Evolutionary conservation across 2,113 vertebrate species (phyloP), one percentile per base, ranked within the genome.

Genomic region (Eolophus roseicapilla): DNA sequence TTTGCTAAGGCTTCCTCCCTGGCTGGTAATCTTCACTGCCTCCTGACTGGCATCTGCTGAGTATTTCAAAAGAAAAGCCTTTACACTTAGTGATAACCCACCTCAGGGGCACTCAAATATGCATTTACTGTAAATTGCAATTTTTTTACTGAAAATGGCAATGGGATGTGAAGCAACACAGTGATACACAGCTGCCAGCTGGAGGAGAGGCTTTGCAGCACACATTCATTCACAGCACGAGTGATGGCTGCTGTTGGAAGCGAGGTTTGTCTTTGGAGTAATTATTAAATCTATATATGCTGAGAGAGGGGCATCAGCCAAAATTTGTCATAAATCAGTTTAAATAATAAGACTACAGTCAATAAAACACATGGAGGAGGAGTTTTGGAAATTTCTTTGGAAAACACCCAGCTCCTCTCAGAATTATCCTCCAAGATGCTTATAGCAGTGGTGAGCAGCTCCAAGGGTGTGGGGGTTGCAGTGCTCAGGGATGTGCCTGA

Each of bases 381-480:
- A 60, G 60, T 18, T 47, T 29, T 1, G 15, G 65, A 77, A 69
- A 83, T 74, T 17, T 63, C 47, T 81, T 49, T 73, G 85, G 52
- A 44, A 17, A 64, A 52, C 31, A 25, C n/a, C 53, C 59, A 64
- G 28, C 44, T 73, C n/a, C 43, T 60, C 33, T 33, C 90, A n/a
- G 60, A 41, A 69, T 64, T 35, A 17, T 24, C 70, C 64, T 27
- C 27, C 17, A 2, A 10, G 62, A 16, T 6, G 33, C 23, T 60
- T 19, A n/a, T 7, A 37, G 67, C 27, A 1, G 24, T 15, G 41
- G 21, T 3, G 10, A 44, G 47, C 2, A 33, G 60, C 46, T 28
- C 15, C 0, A 2, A 37, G 44, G 20, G 3, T 1, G 0, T 2
- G 1, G 12, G 6, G 8, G 23, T 19, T 13, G 31, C 43, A 7